These are phyloP conservation scores for Torymus texanus DNA, from an alignment of 2,888 invertebrate species.

Conservation along the genomic window DNA sequence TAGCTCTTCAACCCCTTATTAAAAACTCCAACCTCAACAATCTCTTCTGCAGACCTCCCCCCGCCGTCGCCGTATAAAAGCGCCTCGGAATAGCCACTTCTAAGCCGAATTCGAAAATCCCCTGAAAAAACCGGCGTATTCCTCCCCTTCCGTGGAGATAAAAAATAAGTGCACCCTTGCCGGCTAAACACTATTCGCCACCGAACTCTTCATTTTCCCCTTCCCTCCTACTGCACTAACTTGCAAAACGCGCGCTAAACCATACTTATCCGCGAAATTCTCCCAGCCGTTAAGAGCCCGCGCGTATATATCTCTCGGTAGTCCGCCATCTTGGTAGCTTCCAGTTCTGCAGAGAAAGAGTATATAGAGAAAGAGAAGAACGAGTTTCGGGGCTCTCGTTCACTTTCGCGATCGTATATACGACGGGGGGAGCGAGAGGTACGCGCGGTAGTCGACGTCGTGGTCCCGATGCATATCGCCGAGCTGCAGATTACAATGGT, in stretches of 20 bases:
- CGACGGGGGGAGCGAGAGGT: too few species aligned
- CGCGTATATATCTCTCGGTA: too few species aligned
- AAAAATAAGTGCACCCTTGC: constrained; percentile 39
- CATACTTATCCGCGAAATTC: constrained; percentile 52
- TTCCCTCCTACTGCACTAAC: background rate
- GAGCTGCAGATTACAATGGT: constrained; percentile 43
- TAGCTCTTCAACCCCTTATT: too few species aligned
- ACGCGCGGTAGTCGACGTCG: too few species aligned
- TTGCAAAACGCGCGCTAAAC: constrained; percentile 35
- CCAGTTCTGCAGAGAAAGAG: background rate
- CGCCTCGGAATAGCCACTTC: background rate
- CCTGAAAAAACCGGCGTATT: constrained; percentile 14
- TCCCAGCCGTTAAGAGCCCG: constrained; percentile 16
- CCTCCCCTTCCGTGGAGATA: constrained; percentile 19
- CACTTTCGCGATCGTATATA: background rate
- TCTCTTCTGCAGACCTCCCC: too few species aligned
- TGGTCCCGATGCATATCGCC: constrained; percentile 31
- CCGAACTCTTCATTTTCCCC: constrained; percentile 30
- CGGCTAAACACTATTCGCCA: constrained; percentile 33
- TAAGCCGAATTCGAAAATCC: constrained; percentile 4
- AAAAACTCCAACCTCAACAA: background rate
- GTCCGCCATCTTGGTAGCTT: constrained; percentile 41
- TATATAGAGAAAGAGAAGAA: constrained; percentile 25
- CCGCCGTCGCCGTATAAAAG: too few species aligned
- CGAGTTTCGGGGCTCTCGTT: constrained; percentile 35